Base-by-base conservation (phyloP, 2,888 invertebrate species). In the Mythimna loreyi region DNA sequence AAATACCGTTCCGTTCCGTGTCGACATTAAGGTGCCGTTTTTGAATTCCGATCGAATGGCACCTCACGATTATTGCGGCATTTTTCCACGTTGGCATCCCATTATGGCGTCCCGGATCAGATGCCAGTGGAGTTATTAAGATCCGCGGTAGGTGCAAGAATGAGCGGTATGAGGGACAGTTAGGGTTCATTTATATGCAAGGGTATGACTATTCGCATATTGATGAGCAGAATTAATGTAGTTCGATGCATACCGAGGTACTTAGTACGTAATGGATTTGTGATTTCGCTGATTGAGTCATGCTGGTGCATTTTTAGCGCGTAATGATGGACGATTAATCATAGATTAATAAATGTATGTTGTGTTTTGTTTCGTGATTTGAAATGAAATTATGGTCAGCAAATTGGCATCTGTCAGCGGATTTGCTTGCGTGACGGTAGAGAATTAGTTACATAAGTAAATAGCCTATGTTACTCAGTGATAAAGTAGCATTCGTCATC, bases 41-140 rank as follows among this genome's bases (percentile, higher is more conserved):
- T 93, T 92, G 91, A 92, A 93, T 93, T 92, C 92, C 92, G 87
- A 91, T 90, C 86, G 85, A 87, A 86, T 89, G 86, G 87, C 87
- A 89, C 88, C 89, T 89, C 67, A 83, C 86, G 83, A 89, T 90
- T 91, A 90, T 92, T 91, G 88, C 84, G 91, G 88, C 91, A 93
- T 94, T 92, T 93, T 93, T 92, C 89, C 92, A 85, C 92, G 86
- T 91, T 86, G 94, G 94, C 87, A 93, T 91, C 82, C 94, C 87
- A 94, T 94, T 94, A 94, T 94, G 86, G 86, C 85, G 78, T 79
- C 67, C 71, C 67, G 75, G 74, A 78, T 75, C 78, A 84, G 75
- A 87, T 87, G 85, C 88, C 88, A 70, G 70, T 47, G 71, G 45
- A 85, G 86, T 90, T 93, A 94, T 94, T 93, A 89, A 92, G 92